Evolutionary conservation across 2,113 vertebrate species (phyloP).

Genomic region (Rana temporaria): DNA sequence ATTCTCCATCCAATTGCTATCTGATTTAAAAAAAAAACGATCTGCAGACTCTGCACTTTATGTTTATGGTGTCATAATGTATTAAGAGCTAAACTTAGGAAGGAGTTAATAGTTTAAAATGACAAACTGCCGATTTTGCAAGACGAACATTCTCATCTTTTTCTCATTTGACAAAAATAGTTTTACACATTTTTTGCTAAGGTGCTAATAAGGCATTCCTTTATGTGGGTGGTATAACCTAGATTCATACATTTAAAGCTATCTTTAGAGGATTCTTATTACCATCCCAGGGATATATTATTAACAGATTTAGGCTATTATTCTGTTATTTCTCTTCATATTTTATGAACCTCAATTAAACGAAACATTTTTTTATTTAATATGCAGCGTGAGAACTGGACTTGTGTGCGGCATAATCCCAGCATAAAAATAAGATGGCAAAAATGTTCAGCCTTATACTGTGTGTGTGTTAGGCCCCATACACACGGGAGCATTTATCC

Average conservation of each 20-base stretch:
- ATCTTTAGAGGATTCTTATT: not conserved
- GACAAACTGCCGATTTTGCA: not conserved
- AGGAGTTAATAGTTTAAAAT: not conserved
- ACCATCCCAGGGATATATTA: not conserved
- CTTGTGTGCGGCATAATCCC: not conserved
- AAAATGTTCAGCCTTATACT: not conserved
- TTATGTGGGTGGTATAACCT: conserved; percentile 7
- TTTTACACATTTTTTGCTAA: conserved; percentile 14
- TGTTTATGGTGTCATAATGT: too few relatives aligned
- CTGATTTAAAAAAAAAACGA: too few relatives aligned
- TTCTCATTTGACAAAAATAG: not conserved
- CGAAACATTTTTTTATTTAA: conserved; percentile 7
- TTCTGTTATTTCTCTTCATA: conserved; percentile 1
- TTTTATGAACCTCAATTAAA: not conserved
- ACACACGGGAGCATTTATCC: too few relatives aligned
- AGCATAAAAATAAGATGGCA: not conserved
- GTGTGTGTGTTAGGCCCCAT: too few relatives aligned
- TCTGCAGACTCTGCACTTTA: too few relatives aligned
- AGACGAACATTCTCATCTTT: conserved; percentile 4
- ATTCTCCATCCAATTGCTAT: too few relatives aligned
- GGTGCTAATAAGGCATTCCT: conserved; percentile 21
- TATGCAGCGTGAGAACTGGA: not conserved
- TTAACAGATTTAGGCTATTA: not conserved
- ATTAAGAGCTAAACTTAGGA: too few relatives aligned
- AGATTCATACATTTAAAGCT: conserved; percentile 22